phyloP scores from a whole-genome alignment of 2,113 vertebrate species.

The Triplophysa tibetana region DNA sequence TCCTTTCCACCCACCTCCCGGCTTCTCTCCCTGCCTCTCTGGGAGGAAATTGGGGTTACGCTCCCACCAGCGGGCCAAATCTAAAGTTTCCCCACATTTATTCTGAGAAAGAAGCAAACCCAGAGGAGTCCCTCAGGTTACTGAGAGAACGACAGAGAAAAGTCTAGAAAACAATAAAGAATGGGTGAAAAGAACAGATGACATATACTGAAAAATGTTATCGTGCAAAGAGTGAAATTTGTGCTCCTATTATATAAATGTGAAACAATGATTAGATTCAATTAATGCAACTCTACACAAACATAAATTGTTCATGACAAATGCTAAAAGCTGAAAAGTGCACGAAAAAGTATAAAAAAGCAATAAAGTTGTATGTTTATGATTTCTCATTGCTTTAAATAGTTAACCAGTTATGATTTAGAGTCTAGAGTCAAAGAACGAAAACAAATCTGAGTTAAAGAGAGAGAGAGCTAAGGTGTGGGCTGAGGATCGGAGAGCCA shows the following conservation, averaged over 20 bases:
- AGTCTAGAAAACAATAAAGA: not conserved
- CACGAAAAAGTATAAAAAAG: too few species aligned
- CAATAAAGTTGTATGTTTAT: too few species aligned
- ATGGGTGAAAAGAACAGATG: not conserved
- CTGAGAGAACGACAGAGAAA: slow-evolving; percentile 6
- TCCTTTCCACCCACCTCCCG: slow-evolving; percentile 20
- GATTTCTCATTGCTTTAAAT: too few species aligned
- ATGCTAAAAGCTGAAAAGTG: too few species aligned
- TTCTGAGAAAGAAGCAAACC: slow-evolving; percentile 32
- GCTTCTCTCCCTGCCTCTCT: slow-evolving; percentile 27
- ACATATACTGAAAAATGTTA: not conserved
- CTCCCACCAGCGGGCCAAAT: slow-evolving; percentile 36
- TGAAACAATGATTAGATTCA: too few species aligned
- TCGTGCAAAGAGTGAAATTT: not conserved
- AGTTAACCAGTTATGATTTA: too few species aligned
- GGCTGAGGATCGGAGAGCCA: slow-evolving; percentile 18
- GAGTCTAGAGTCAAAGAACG: too few species aligned
- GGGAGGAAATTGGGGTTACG: slow-evolving; percentile 47
- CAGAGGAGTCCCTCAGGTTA: slow-evolving; percentile 30
- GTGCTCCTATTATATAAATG: not conserved
- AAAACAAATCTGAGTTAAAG: not conserved
- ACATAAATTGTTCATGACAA: too few species aligned
- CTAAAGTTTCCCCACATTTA: slow-evolving; percentile 49
- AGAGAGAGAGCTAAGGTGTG: slow-evolving; percentile 5
- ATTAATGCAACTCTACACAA: too few species aligned